Evolutionary conservation across 2,113 vertebrate genomes (phyloP), one percentile per base, ranked within the genome.

Genomic region (Misgurnus mizolepis): DNA sequence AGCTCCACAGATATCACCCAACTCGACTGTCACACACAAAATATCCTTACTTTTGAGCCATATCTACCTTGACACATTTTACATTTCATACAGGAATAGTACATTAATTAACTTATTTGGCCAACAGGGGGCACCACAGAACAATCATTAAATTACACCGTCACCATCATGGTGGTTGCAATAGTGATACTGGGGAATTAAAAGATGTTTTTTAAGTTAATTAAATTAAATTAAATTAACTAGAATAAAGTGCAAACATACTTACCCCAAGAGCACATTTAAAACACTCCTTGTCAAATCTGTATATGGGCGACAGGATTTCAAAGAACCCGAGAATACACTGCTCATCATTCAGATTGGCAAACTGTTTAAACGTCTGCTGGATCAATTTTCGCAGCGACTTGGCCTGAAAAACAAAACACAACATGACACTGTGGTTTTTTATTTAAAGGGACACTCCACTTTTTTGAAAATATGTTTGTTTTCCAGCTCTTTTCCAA

Each of bases 241-340:
- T 76, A 5, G 49, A 10, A 53, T 55, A 55, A 18, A 58, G 55
- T n/a, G 5, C 15, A 58, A 64, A 67, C 70, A 9, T 11, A 79
- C 92, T 90, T 92, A 99, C 98, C 87, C 97, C 97, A 0, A 99
- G 95, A 67, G 97, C 98, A 86, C 97, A 99, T 86, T 99, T 99
- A 92, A 98, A 99, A 91, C 95, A 98, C 86, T 99, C 97, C 84
- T 99, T 98, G 88, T 99, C 97, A 78, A 97, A 99, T 92, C 95
- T 94, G 90, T 98, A 96, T 82, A 98, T 95, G 0, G 97, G 96
- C 41, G 95, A 95, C 60, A 99, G 93, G 76, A 99, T 97, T 88
- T 99, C 98, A 78, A 99, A 99, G 92, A 99, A 99, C 72, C 97
- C 99, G 90, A 97, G 89, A 88, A 99, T 98, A 90, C 98, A 98